Percentiles rank a stretch among this genome's conserved stretches.
These are phyloP conservation scores for Dryas iulia DNA, from an alignment of 1,140 invertebrate species.

Conservation along the genomic window DNA sequence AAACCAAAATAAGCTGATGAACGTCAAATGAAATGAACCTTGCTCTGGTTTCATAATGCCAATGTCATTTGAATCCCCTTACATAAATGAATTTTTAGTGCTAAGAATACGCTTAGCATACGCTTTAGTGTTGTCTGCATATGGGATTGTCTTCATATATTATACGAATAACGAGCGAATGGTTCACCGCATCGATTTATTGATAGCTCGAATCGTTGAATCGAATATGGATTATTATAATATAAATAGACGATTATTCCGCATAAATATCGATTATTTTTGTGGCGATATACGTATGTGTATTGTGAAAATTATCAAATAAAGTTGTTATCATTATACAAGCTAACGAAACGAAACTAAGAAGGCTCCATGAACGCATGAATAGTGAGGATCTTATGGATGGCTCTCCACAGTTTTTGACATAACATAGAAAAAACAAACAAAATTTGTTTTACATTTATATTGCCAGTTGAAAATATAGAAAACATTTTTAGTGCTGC, in stretches of 20 bases:
- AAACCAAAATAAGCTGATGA: conserved; percentile 49
- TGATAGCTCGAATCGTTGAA: not conserved
- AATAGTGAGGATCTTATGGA: conserved; percentile 2
- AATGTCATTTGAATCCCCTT: conserved; percentile 54
- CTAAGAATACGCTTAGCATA: conserved; percentile 17
- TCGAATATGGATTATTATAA: not conserved
- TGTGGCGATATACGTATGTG: not conserved
- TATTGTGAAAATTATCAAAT: conserved; percentile 5
- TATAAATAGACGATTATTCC: not conserved
- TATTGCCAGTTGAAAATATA: not conserved
- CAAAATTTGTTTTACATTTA: conserved; percentile 2
- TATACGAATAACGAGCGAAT: not conserved
- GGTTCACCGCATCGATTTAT: not conserved
- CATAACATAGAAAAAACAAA: conserved; percentile 1
- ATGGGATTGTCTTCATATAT: not conserved
- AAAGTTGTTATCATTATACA: not conserved
- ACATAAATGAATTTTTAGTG: conserved; percentile 58
- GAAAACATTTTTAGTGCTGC: conserved; percentile 3
- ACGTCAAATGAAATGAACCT: conserved; percentile 52
- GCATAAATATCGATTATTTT: not conserved
- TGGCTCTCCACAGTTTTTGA: conserved; percentile 3
- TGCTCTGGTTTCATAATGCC: conserved; percentile 68
- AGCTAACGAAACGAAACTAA: not conserved
- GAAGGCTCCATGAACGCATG: not conserved
- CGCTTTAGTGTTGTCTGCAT: conserved; percentile 9